A percentile compares a stretch with the other conserved stretches of the same genome.
These are phyloP conservation scores for Drosophila nigrodunni DNA, from an alignment of 1,140 invertebrate species.

Conservation along the genomic window DNA sequence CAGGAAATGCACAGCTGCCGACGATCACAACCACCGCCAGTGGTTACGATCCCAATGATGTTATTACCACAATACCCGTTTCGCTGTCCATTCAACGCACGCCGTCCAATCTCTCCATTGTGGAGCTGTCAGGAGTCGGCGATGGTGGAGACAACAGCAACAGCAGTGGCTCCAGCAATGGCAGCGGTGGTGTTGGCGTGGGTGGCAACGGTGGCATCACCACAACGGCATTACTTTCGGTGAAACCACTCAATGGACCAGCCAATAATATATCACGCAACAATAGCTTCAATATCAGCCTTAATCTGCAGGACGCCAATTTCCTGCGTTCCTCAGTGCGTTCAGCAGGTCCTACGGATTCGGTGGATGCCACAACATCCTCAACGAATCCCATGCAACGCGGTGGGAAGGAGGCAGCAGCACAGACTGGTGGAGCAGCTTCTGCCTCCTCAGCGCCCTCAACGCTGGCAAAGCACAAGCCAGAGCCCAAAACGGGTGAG, in stretches of 20 bases:
- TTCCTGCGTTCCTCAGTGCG: conserved; percentile 67
- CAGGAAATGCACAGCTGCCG: conserved; percentile 66
- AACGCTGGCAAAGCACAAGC: conserved; percentile 79
- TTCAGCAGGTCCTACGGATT: conserved; percentile 55
- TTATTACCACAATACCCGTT: conserved; percentile 78
- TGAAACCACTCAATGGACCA: conserved; percentile 69
- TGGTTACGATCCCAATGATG: conserved; percentile 72
- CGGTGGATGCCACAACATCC: conserved; percentile 40
- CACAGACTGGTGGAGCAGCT: conserved; percentile 1
- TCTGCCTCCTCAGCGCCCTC: conserved; percentile 75
- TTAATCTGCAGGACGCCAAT: conserved; percentile 68
- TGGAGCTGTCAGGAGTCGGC: conserved; percentile 57
- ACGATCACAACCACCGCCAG: conserved; percentile 74
- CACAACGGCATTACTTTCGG: conserved; percentile 74
- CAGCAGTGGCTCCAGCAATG: conserved; percentile 54
- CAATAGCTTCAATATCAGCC: conserved; percentile 75
- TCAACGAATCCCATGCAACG: conserved; percentile 39
- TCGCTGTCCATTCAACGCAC: conserved; percentile 76
- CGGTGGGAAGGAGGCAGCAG: conserved; percentile 33
- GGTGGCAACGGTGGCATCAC: conserved; percentile 41
- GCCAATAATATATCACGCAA: conserved; percentile 71
- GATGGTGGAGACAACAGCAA: conserved; percentile 52
- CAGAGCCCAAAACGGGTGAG: conserved; percentile 78
- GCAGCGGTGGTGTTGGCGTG: conserved; percentile 26
- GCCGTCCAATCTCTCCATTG: conserved; percentile 69